Base-by-base conservation (phyloP, 2,888 invertebrate species). In the Cremastinae sp. region DNA sequence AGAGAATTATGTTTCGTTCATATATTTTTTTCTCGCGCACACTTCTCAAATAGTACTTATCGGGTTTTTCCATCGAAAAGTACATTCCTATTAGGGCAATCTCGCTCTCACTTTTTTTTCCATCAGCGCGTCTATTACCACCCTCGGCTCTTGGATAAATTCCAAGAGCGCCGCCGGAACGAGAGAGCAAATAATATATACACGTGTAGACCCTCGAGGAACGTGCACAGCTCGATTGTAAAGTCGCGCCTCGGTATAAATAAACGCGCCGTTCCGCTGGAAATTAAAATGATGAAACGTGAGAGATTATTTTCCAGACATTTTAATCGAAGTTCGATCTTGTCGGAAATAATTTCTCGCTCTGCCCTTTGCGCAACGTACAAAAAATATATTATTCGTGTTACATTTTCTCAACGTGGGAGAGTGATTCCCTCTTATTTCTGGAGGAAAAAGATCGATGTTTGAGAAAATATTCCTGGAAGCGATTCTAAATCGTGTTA, bases 101-200 rank as follows among this genome's bases (percentile, higher is more conserved):
- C 64, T 68, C 38, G 58, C 45, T 69, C 58, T 49, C 62, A 22
- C 34, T 45, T 54, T 66, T 53, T 59, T 70, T 59, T 38, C 43
- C 61, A 38, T 59, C 59, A 18, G 20, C 22, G 36, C 58, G 49
- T 59, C 47, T 22, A 36, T 58, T 54, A 38, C 18, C 14, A 56
- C 47, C 38, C 38, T 49, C 53, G 61, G 41, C 53, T 53, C 59
- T 75, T 75, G 70, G 70, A 75, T 59, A 65, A 61, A 65, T 65
- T 70, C 75, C 75, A 75, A 70, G 47, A 53, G 45, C 14, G 9
- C 49, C 20, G 9, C 18, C 58, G 38, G 1, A 22, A n/a, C 47
- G 47, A 14, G 8, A 1, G 18, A 54, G 47, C 38, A 61, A 61
- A 58, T 49, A 38, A 38, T 36, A 5, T 41, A 41, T 41, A 2